These are phyloP conservation scores for Phoxinus phoxinus DNA, from an alignment of 2,113 vertebrate genomes.

Conservation along the genomic window DNA sequence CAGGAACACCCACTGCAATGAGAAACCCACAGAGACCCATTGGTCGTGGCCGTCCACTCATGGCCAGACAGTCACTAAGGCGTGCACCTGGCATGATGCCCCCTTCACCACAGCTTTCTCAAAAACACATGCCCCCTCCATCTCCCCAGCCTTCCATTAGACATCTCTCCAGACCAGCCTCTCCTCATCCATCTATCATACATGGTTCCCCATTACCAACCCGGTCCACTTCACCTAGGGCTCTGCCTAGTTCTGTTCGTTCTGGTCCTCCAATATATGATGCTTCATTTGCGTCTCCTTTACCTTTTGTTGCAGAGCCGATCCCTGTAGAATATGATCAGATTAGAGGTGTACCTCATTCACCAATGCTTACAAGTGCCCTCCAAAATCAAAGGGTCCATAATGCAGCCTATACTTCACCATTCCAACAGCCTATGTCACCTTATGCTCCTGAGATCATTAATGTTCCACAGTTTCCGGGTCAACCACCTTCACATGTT, in stretches of 20 bases:
- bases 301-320: not conserved
- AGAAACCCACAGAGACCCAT: slow-evolving; percentile 68
- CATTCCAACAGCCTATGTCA: slow-evolving; percentile 38
- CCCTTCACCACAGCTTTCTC: slow-evolving; percentile 71
- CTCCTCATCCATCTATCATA: slow-evolving; percentile 56
- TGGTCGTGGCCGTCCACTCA: slow-evolving; percentile 74
- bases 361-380: slow-evolving; percentile 15
- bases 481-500: slow-evolving; percentile 39
- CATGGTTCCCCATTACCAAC: slow-evolving; percentile 62
- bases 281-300: slow-evolving; percentile 32
- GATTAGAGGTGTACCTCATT: slow-evolving; percentile 39
- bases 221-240: slow-evolving; percentile 53
- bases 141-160: slow-evolving; percentile 67
- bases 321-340: slow-evolving; percentile 42
- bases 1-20: slow-evolving; percentile 58
- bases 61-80: slow-evolving; percentile 68
- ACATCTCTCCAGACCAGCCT: slow-evolving; percentile 55
- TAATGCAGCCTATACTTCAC: slow-evolving; percentile 25
- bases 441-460: slow-evolving; percentile 26
- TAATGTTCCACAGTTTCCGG: slow-evolving; percentile 27
- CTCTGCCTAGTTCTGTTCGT: slow-evolving; percentile 63
- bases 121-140: slow-evolving; percentile 68
- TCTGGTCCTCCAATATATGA: slow-evolving; percentile 56
- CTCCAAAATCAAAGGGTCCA: slow-evolving; percentile 36
- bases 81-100: slow-evolving; percentile 60